Percentiles rank a stretch among this genome's conserved stretches.
These are phyloP conservation scores for Empis stercorea DNA, from an alignment of 2,888 invertebrate species.

Conservation along the genomic window DNA sequence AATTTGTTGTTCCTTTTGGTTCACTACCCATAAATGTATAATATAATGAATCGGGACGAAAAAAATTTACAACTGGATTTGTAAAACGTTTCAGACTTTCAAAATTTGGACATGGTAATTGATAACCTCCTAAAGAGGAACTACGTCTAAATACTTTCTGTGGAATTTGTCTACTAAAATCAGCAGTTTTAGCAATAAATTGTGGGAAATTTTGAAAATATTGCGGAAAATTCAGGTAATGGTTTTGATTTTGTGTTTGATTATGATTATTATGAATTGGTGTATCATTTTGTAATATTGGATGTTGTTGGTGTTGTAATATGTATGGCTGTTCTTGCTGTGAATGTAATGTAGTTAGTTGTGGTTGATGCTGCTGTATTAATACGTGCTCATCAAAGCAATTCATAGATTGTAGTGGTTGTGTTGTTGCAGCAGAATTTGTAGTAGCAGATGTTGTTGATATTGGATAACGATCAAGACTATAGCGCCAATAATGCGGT, in stretches of 20 bases:
- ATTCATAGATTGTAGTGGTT: slow-evolving; percentile 14
- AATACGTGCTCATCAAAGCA: slow-evolving; percentile 11
- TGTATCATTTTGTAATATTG: slow-evolving; percentile 10
- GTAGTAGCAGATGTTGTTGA: slow-evolving; percentile 5
- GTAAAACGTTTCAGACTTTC: slow-evolving; percentile 31
- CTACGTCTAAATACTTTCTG: slow-evolving; percentile 23
- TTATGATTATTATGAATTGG: slow-evolving; percentile 12
- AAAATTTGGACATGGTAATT: slow-evolving; percentile 21
- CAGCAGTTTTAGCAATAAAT: slow-evolving; percentile 28
- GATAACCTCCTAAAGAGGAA: slow-evolving; percentile 18
- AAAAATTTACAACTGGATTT: slow-evolving; percentile 32
- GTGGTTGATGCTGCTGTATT: slow-evolving; percentile 9
- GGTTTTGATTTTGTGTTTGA: slow-evolving; percentile 9
- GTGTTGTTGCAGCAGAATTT: slow-evolving; percentile 9
- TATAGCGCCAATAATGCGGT: slow-evolving; percentile 33
- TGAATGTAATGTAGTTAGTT: slow-evolving; percentile 19
- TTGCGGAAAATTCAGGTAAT: slow-evolving; percentile 16
- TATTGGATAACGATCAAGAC: slow-evolving; percentile 17
- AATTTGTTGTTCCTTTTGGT: background rate
- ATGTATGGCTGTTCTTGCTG: slow-evolving; percentile 15
- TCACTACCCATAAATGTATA: background rate
- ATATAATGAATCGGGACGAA: slow-evolving; percentile 20
- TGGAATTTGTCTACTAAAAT: slow-evolving; percentile 25
- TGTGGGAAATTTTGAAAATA: slow-evolving; percentile 23
- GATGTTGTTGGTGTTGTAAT: slow-evolving; percentile 18